Evolutionary conservation across 2,113 vertebrate species (phyloP), one percentile per base, ranked within the genome.

Genomic region (Patagioenas fasciata): DNA sequence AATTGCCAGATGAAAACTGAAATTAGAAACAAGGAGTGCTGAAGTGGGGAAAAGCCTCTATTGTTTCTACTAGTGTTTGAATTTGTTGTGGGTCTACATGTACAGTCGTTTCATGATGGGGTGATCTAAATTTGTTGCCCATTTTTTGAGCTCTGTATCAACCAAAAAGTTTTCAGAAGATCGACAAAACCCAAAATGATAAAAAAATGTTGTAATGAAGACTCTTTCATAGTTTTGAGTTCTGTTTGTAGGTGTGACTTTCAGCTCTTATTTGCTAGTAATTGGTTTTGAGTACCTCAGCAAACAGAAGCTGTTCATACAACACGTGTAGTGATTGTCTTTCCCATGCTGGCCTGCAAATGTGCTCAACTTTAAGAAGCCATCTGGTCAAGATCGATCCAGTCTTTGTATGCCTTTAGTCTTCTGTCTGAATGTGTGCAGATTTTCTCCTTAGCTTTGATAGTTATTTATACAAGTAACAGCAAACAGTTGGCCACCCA

Each of bases 1-100:
- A 81, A 60, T 21, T 80, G 89, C 80, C 32, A 89, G 88, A 71
- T 94, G 85, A 95, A 89, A 93, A 73, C 71, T 92, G 87, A 80
- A 82, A 77, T 94, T 83, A 78, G 88, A 79, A 87, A 67, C 57
- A 51, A 79, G 60, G 80, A 66, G 71, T 70, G 65, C 80, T 94
- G 64, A 95, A 64, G 56, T 84, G 80, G 60, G 38, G 48, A 91
- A 95, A 53, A 95, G 53, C 75, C 73, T 86, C 86, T 56, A 47
- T 71, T 85, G 31, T 84, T 84, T 48, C 42, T 60, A 53, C 48
- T 13, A 9, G 4, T 53, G 15, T 48, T 42, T 61, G 44, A 65
- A 69, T 72, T 81, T 89, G 48, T 92, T 44, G 8, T 75, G 34
- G 6, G 11, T 69, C 61, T 85, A 64, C 16, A 3, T 5, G 7